A percentile compares a stretch with the other conserved stretches of the same genome.
These are phyloP conservation scores for Tetraneura akinire DNA, from an alignment of 1,140 invertebrate genomes.

Conservation along the genomic window DNA sequence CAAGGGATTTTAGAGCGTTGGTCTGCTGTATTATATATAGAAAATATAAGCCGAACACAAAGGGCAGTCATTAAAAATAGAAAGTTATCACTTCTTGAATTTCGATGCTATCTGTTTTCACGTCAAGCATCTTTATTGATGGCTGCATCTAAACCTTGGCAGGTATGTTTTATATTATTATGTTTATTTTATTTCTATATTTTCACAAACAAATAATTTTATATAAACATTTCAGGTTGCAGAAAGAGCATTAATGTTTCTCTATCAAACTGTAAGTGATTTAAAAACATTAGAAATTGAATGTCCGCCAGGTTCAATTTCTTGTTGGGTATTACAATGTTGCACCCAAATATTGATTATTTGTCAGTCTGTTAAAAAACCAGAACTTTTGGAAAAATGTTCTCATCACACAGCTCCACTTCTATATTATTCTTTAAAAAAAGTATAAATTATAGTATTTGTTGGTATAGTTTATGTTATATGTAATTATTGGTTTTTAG, in stretches of 20 bases:
- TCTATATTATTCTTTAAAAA: slow-evolving; percentile 90
- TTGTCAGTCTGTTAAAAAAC: slow-evolving; percentile 69
- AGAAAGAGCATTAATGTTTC: slow-evolving; percentile 78
- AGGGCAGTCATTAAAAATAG: slow-evolving; percentile 71
- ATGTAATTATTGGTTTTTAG: slow-evolving; percentile 60
- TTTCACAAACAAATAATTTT: neutral
- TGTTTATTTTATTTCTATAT: slow-evolving; percentile 32
- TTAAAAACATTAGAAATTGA: slow-evolving; percentile 75
- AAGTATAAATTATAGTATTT: slow-evolving; percentile 64
- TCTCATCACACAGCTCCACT: slow-evolving; percentile 86
- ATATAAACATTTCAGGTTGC: slow-evolving; percentile 68
- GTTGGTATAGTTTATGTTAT: neutral
- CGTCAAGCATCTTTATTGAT: slow-evolving; percentile 87
- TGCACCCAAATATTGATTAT: slow-evolving; percentile 84
- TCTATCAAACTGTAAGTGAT: slow-evolving; percentile 84
- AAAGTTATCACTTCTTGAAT: slow-evolving; percentile 79
- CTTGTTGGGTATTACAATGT: slow-evolving; percentile 92
- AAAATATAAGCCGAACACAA: slow-evolving; percentile 68
- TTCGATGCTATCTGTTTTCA: slow-evolving; percentile 92
- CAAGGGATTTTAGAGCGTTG: slow-evolving; percentile 76
- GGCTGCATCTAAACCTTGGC: slow-evolving; percentile 75
- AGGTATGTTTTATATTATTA: slow-evolving; percentile 64
- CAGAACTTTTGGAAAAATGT: slow-evolving; percentile 73
- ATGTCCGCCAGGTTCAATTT: slow-evolving; percentile 77
- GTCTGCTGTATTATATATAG: slow-evolving; percentile 76